Evolutionary conservation across 2,113 vertebrate species (phyloP).

Genomic region (Plecturocebus donacophilus): DNA sequence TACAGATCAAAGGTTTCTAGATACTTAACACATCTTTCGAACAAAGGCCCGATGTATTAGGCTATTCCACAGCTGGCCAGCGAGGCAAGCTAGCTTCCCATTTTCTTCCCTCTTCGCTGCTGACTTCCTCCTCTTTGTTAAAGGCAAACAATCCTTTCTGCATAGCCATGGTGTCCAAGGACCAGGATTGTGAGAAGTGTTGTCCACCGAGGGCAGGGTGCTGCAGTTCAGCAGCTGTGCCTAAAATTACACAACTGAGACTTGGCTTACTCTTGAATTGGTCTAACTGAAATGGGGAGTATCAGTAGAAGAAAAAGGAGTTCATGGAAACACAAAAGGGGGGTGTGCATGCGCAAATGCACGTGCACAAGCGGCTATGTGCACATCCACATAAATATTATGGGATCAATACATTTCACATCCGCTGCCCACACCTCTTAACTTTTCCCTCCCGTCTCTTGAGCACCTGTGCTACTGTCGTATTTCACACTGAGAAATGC

Average conservation of each 20-base stretch:
- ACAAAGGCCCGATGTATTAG: conserved; percentile 82
- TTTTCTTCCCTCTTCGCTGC: conserved; percentile 75
- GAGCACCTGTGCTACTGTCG: conserved; percentile 59
- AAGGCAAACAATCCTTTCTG: conserved; percentile 64
- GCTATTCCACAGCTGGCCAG: conserved; percentile 79
- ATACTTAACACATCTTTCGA: conserved; percentile 82
- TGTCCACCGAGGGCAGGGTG: neutral
- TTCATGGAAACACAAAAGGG: conserved; percentile 32
- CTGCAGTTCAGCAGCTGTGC: conserved; percentile 9
- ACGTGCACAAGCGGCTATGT: neutral
- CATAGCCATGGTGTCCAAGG: conserved; percentile 70
- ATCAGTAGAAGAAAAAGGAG: neutral
- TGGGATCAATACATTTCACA: conserved; percentile 67
- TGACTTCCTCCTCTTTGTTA: conserved; percentile 79
- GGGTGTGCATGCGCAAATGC: rapidly evolving
- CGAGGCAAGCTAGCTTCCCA: conserved; percentile 78
- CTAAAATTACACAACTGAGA: conserved; percentile 40
- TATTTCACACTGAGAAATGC: conserved; percentile 74
- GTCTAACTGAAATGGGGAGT: neutral
- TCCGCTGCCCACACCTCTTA: conserved; percentile 67
- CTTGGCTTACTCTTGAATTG: conserved; percentile 36
- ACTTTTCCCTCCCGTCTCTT: conserved; percentile 68
- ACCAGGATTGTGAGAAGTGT: neutral
- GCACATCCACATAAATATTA: conserved; percentile 70
- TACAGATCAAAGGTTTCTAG: conserved; percentile 86